Base-by-base conservation (phyloP, 2,888 invertebrate genomes). In the Omphaloscelis lunosa region DNA sequence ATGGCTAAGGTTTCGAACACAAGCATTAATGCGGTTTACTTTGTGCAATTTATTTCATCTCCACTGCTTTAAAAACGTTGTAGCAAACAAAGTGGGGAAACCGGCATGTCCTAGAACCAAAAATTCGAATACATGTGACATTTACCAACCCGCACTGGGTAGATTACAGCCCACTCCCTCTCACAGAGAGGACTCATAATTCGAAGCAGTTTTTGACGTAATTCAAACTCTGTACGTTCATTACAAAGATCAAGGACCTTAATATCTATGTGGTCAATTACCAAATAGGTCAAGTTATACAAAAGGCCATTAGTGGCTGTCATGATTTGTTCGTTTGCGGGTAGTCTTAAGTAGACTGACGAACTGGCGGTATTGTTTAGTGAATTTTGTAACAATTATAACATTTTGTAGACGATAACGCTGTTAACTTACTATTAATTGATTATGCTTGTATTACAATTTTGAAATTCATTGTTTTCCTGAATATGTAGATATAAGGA, bases 381-480 rank as follows among this genome's bases (percentile, higher is more conserved):
- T 72, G 45, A 80, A 56, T 75, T 63, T 79, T 78, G 51, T 79
- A 72, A 67, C 61, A 72, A 72, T 59, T 78, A 29, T 79, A 78
- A 68, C 67, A 66, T 73, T 79, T 65, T 68, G 61, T 87, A 84
- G 86, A 82, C 72, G 59, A 78, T 73, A 73, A 75, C 68, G 73
- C 77, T 71, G 70, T 71, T 80, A 73, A 70, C 45, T 78, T 63
- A 72, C 58, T 78, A 69, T 82, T 86, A 74, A 78, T 72, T 80
- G 76, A 88, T 86, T 87, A 88, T 84, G 86, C 88, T 88, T 84
- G 88, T 86, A 77, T 63, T 69, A 77, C 63, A 59, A 80, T 73
- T 66, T 69, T 72, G n/a, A 77, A 82, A 70, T 71, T 71, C 15
- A 51, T 77, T 79, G 65, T 87, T 84, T 82, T 48, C 73, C 72